phyloP scores from a whole-genome alignment of 2,888 invertebrate genomes.

The Adelognathus sp. region DNA sequence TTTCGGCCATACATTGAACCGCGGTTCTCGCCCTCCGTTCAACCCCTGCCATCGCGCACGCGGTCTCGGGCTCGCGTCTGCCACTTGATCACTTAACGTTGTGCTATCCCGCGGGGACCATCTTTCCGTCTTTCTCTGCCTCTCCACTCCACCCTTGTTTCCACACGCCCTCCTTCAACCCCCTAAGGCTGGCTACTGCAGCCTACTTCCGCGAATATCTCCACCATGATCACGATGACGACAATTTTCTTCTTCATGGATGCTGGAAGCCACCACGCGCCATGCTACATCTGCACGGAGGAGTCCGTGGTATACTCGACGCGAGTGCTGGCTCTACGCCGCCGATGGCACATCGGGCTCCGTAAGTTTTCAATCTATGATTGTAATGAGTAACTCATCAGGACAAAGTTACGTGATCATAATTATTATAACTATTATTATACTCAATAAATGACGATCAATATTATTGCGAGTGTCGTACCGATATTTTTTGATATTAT shows the following conservation, averaged over 20 bases:
- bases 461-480: not conserved
- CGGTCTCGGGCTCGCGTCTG: conserved; percentile 57
- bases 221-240: not conserved
- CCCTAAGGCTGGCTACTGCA: conserved; percentile 2
- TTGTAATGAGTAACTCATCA: too few species aligned
- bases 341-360: too few species aligned
- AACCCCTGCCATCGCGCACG: conserved; percentile 64
- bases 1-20: conserved; percentile 77
- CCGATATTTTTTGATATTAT: not conserved
- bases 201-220: not conserved
- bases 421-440: too few species aligned
- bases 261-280: not conserved
- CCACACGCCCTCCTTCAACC: not conserved
- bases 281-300: too few species aligned
- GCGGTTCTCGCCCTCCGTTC: conserved; percentile 66
- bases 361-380: too few species aligned
- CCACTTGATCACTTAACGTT: not conserved
- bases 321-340: too few species aligned
- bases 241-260: not conserved
- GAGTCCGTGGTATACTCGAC: too few species aligned
- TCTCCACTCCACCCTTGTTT: conserved; percentile 20
- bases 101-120: conserved; percentile 27
- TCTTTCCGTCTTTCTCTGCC: conserved; percentile 1
- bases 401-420: too few species aligned
- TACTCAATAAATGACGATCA: not conserved